Evolutionary conservation across 2,113 vertebrate genomes (phyloP), one percentile per base, ranked within the genome.

Genomic region (Nesospiza acunhae): DNA sequence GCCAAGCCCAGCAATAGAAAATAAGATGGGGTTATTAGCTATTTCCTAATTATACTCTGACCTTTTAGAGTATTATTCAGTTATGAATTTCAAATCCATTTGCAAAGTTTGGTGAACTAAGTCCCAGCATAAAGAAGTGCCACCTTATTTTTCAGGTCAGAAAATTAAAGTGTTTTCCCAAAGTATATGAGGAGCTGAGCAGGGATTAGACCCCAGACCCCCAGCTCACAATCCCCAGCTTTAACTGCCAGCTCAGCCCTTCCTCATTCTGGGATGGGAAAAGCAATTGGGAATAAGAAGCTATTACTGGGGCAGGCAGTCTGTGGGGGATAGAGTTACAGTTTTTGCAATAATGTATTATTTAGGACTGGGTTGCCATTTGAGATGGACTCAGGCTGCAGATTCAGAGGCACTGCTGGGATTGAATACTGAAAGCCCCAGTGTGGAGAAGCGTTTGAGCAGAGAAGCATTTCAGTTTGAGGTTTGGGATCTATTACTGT

Each of bases 211-310:
- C 77, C 77, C 67, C 77, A 89, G 74, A 44, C 60, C 77, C 58
- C 53, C 81, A 68, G 69, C 62, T 91, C 81, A 16, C 91, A 96
- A 87, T 96, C 94, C 74, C 70, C 56, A 27, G 41, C 94, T 89
- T 78, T 94, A 73, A 46, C 22, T 87, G 66, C 94, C 46, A 53
- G 89, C 91, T 97, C 87, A 97, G 95, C 81, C 86, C 69, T 85
- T 46, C 69, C 93, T 94, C 91, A 16, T 95, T 94, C 87, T 94
- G 84, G 81, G 33, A 46, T 50, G 70, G 94, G 94, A 89, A 92
- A 94, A 93, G 95, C 87, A 96, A 95, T 84, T 93, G 95, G 91
- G 89, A 95, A 78, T 95, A 94, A 93, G 89, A 79, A 94, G 95
- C 77, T 93, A 11, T 95, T 93, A 89, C 74, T 95, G 91, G 93